Percentiles rank a stretch among this genome's conserved stretches.
phyloP scores from a whole-genome alignment of 37 sponge, comb jelly and placozoan genomes.

The Haliclona indistincta region DNA sequence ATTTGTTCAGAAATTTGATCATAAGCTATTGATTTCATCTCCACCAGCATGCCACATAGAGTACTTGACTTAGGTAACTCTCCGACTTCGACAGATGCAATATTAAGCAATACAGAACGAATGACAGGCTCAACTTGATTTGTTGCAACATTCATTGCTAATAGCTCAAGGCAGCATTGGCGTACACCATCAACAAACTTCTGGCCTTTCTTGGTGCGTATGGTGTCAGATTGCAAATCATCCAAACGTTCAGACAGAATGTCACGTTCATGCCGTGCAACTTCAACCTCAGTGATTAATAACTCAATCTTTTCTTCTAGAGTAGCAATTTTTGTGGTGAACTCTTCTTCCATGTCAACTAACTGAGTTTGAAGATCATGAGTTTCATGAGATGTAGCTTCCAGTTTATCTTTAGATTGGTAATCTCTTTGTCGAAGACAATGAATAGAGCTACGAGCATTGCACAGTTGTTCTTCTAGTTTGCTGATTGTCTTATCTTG shows the following conservation, averaged over 20 bases:
- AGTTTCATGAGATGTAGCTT: background rate
- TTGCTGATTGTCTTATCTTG: background rate
- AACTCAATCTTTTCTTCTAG: no score
- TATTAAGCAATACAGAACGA: constrained; percentile 1
- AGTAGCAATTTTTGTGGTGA: background rate
- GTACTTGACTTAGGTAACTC: constrained; percentile 4
- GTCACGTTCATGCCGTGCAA: constrained; percentile 5
- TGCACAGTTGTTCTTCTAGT: background rate
- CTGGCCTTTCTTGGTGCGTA: background rate
- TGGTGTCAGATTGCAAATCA: no score
- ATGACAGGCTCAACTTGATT: constrained; percentile 4
- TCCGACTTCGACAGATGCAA: background rate
- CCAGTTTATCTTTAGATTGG: background rate
- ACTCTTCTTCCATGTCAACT: background rate
- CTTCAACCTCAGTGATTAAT: background rate
- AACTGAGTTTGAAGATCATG: background rate
- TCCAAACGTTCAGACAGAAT: background rate
- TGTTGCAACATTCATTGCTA: background rate
- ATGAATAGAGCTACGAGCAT: background rate
- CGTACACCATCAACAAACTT: background rate
- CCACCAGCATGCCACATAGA: no score
- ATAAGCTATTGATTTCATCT: no score
- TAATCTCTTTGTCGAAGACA: background rate
- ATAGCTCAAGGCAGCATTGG: no score
- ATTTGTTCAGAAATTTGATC: no score